These are phyloP conservation scores for Eupithecia tripunctaria DNA, from an alignment of 2,888 invertebrate species.

Conservation along the genomic window DNA sequence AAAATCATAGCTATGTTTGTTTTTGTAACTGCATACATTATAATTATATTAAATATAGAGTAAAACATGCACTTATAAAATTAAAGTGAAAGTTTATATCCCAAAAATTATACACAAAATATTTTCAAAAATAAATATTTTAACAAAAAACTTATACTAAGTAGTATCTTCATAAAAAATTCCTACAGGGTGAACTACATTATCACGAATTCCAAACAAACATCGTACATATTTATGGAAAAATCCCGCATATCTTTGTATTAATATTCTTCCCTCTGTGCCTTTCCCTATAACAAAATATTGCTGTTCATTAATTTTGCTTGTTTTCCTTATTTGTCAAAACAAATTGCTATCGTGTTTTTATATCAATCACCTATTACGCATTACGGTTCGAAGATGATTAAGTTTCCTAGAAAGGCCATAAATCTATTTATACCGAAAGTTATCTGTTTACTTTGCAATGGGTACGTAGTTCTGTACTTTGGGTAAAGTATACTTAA, in stretches of 20 bases:
- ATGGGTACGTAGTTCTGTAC: no score
- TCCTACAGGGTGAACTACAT: slow-evolving; percentile 29
- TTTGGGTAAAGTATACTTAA: no score
- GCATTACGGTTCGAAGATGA: background rate
- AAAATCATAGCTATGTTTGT: background rate
- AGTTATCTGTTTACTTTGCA: background rate
- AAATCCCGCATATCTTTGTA: slow-evolving; percentile 42
- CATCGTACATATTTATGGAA: slow-evolving; percentile 16
- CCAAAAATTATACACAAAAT: background rate
- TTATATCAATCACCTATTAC: background rate
- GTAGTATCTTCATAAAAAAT: slow-evolving; percentile 11
- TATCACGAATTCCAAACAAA: slow-evolving; percentile 20
- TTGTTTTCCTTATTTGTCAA: slow-evolving; percentile 18
- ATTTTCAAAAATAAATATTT: background rate
- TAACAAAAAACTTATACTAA: background rate
- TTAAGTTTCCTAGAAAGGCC: background rate
- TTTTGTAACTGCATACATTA: background rate
- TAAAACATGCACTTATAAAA: background rate
- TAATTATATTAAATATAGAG: background rate
- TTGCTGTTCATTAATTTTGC: slow-evolving; percentile 24
- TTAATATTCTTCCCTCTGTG: slow-evolving; percentile 46
- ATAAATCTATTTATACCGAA: background rate
- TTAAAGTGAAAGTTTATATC: background rate
- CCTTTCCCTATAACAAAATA: slow-evolving; percentile 45
- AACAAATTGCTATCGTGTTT: slow-evolving; percentile 8